Evolutionary conservation across 1,140 invertebrate genomes (phyloP).

Genomic region (Trichogramma pretiosum): DNA sequence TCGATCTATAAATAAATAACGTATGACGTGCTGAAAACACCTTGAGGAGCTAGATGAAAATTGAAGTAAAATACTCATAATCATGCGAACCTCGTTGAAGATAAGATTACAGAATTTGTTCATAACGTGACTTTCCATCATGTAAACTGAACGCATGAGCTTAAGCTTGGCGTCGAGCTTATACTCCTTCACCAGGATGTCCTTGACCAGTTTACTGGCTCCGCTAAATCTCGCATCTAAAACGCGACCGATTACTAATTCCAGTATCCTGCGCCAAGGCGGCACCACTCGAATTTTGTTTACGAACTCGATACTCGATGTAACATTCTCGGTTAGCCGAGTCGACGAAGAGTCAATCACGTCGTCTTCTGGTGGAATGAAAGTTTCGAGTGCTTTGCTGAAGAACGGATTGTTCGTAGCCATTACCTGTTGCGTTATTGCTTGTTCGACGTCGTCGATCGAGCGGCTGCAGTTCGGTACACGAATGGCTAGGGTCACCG

Average conservation of each 20-base stretch:
- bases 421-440: conserved; percentile 33
- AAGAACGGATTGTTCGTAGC: conserved; percentile 38
- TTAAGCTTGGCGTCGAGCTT: conserved; percentile 45
- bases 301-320: conserved; percentile 22
- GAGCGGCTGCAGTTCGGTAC: conserved; percentile 8
- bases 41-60: background rate
- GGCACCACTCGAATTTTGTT: conserved; percentile 27
- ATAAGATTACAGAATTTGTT: conserved; percentile 51
- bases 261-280: conserved; percentile 39
- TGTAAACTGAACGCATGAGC: conserved; percentile 48
- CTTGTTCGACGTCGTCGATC: conserved; percentile 23
- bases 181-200: conserved; percentile 45
- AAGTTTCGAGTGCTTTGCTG: conserved; percentile 37
- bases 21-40: background rate
- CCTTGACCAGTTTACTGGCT: conserved; percentile 45
- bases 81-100: conserved; percentile 42
- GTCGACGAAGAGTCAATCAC: conserved; percentile 24
- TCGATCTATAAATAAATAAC: conserved; percentile 38
- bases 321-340: background rate
- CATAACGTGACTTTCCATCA: conserved; percentile 58
- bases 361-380: conserved; percentile 26
- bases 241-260: conserved; percentile 38
- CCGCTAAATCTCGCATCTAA: conserved; percentile 42
- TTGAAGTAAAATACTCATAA: background rate
- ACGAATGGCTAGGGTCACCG: conserved; percentile 12